phyloP scores from a whole-genome alignment of 2,888 invertebrate species.

The Rhogogaster chlorosoma region DNA sequence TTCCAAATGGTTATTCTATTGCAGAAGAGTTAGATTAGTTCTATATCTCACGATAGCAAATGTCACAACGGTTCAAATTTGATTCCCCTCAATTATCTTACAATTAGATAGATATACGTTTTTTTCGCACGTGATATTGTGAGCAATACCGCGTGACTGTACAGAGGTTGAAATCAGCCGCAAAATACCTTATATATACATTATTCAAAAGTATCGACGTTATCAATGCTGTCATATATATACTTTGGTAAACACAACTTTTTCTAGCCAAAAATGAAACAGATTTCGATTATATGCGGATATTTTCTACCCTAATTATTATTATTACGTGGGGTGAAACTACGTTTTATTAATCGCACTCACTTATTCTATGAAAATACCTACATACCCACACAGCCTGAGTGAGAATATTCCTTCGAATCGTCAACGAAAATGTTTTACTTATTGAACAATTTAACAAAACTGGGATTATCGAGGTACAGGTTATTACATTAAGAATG shows the following conservation, averaged over 20 bases:
- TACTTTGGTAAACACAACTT: neutral
- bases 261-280: neutral
- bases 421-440: neutral
- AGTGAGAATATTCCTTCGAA: neutral
- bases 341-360: neutral
- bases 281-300: neutral
- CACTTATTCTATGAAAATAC: neutral
- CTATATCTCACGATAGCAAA: neutral
- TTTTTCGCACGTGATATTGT: neutral
- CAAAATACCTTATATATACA: neutral
- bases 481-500: neutral
- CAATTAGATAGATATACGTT: neutral
- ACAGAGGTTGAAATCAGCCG: neutral
- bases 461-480: neutral
- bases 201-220: slow-evolving; percentile 1
- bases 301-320: neutral
- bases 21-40: neutral
- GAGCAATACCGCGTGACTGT: neutral
- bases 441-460: neutral
- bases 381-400: neutral
- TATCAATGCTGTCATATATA: neutral
- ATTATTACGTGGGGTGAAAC: too few species aligned
- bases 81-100: neutral
- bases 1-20: neutral
- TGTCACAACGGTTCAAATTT: slow-evolving; percentile 5